Evolutionary conservation across 1,140 invertebrate species (phyloP).

Genomic region (Nixonia krombeini): DNA sequence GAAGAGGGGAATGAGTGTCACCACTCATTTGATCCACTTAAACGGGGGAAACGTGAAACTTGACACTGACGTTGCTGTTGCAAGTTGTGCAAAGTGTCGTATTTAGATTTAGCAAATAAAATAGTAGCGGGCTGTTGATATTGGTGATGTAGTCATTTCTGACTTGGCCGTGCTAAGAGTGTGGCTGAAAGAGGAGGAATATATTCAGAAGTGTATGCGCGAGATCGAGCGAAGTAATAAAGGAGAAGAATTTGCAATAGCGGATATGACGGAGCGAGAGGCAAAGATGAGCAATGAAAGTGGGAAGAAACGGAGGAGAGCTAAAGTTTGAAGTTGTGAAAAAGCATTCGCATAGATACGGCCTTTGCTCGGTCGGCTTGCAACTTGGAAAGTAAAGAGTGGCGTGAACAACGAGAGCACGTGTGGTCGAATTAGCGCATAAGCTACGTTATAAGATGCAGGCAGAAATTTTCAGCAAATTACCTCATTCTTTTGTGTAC

Average conservation of each 20-base stretch:
- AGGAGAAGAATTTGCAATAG: not conserved
- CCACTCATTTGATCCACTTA: too few relatives aligned
- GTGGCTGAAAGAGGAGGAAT: not conserved
- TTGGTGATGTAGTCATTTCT: not conserved
- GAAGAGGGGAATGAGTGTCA: too few relatives aligned
- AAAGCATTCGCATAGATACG: not conserved
- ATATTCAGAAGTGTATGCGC: not conserved
- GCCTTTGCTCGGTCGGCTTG: not conserved
- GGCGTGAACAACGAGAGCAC: not conserved
- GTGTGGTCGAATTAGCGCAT: conserved; percentile 1
- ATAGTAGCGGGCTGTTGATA: not conserved
- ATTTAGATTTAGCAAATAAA: not conserved
- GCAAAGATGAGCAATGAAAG: conserved; percentile 2
- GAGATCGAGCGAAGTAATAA: not conserved
- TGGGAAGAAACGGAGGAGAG: not conserved
- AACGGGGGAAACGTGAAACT: too few relatives aligned
- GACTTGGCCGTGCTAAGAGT: too few relatives aligned
- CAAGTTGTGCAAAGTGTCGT: too few relatives aligned
- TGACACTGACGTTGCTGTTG: too few relatives aligned
- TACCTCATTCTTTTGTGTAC: too few relatives aligned
- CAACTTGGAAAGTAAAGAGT: conserved; percentile 1
- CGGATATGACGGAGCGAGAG: not conserved
- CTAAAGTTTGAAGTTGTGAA: conserved; percentile 1
- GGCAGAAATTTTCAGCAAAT: not conserved
- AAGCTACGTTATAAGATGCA: not conserved